Conservation (phyloP, 2,888 invertebrate species). For the Ichneumoninae sp. region DNA sequence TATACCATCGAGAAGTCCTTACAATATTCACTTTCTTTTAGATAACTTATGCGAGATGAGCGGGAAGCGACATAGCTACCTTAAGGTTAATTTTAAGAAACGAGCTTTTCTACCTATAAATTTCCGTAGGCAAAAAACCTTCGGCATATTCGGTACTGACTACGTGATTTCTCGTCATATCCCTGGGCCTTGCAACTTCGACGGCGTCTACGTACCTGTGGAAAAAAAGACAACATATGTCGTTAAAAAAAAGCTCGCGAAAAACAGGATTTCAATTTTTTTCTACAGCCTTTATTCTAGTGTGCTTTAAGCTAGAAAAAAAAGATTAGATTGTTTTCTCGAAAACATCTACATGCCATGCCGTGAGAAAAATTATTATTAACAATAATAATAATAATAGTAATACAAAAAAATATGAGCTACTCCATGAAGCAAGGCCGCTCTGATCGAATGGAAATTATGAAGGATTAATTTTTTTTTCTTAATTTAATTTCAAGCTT, state of each 20-base stretch:
- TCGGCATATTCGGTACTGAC: constrained; percentile 84
- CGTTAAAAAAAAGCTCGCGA: background rate
- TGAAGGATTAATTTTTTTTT: constrained; percentile 17
- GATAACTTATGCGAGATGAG: too few relatives aligned
- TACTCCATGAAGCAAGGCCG: constrained; percentile 62
- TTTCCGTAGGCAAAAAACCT: constrained; percentile 81
- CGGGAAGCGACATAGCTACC: too few relatives aligned
- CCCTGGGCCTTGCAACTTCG: constrained; percentile 83
- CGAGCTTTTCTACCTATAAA: constrained; percentile 80
- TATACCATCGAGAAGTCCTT: too few relatives aligned
- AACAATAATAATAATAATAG: background rate
- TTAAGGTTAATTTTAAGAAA: background rate
- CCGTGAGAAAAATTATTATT: constrained; percentile 14
- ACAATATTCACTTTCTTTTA: too few relatives aligned
- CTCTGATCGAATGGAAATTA: constrained; percentile 13
- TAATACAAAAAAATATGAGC: constrained; percentile 3
- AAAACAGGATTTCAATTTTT: background rate
- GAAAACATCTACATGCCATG: constrained; percentile 64
- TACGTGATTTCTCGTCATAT: constrained; percentile 85
- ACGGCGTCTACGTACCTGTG: constrained; percentile 82
- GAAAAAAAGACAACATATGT: background rate
- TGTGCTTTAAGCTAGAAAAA: constrained; percentile 26
- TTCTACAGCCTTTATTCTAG: background rate
- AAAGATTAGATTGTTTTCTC: background rate
- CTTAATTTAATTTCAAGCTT: background rate